These are phyloP conservation scores for Channallabes apus DNA, from an alignment of 2,797 vertebrate genomes.

Conservation along the genomic window DNA sequence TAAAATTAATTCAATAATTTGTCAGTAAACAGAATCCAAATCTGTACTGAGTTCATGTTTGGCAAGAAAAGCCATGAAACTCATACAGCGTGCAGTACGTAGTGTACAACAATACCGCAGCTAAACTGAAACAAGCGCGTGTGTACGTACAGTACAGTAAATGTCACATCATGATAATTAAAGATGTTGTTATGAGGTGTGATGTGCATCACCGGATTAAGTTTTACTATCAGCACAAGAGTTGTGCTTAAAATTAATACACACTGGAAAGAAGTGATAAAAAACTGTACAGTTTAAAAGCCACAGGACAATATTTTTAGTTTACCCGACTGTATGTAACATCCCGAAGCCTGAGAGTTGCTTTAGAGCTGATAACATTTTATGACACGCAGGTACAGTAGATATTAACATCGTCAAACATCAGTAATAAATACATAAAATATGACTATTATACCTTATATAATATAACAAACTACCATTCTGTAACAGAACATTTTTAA, in stretches of 20 bases:
- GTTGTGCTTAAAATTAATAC: not conserved
- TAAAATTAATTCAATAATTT: not conserved
- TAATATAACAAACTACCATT: too few species aligned
- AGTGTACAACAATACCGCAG: not conserved
- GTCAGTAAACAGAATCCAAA: not conserved
- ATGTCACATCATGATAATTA: not conserved
- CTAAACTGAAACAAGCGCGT: not conserved
- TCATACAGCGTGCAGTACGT: not conserved
- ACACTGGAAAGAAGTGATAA: too few species aligned
- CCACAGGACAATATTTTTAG: not conserved
- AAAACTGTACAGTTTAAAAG: too few species aligned
- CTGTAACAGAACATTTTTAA: too few species aligned
- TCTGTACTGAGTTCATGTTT: not conserved
- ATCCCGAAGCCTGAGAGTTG: rapidly evolving
- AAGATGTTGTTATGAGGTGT: not conserved
- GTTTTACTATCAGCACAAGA: not conserved
- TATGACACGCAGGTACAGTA: too few species aligned
- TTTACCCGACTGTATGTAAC: not conserved
- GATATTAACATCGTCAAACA: not conserved
- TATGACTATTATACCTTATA: too few species aligned
- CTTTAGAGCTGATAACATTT: not conserved
- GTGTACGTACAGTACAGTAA: not conserved
- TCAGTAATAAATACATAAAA: too few species aligned
- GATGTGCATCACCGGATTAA: not conserved
- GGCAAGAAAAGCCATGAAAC: not conserved